Conservation (phyloP, 2,797 vertebrate species). For the Taenioides sp. region DNA sequence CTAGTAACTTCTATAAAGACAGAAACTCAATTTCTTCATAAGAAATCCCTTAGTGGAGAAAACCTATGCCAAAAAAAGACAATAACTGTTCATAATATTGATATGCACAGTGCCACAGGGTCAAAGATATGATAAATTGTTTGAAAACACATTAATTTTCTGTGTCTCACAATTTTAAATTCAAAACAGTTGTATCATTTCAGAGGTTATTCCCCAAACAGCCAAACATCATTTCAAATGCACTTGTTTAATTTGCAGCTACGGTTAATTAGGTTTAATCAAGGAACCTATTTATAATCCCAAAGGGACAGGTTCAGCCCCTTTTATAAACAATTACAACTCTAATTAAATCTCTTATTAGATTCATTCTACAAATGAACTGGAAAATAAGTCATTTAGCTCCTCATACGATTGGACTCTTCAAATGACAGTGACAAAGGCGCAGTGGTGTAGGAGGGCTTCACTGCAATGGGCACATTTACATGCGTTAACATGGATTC, state of each 20-base stretch:
- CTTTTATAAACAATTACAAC: neutral
- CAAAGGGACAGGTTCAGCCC: conserved; percentile 1
- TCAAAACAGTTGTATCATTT: neutral
- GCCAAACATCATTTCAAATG: neutral
- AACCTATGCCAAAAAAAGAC: too few relatives aligned
- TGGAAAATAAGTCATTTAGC: conserved; percentile 11
- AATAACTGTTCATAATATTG: too few relatives aligned
- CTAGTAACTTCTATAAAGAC: too few relatives aligned
- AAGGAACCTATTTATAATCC: neutral
- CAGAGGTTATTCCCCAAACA: neutral
- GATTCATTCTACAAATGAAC: conserved; percentile 9
- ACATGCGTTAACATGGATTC: too few relatives aligned
- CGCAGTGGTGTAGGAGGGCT: neutral
- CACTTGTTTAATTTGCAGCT: neutral
- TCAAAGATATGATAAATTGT: too few relatives aligned
- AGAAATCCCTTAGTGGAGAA: too few relatives aligned
- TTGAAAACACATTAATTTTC: neutral
- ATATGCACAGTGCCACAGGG: too few relatives aligned
- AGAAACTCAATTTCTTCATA: too few relatives aligned
- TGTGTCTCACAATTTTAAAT: neutral
- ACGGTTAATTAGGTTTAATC: conserved; percentile 11
- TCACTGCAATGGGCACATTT: neutral
- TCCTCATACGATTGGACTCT: neutral
- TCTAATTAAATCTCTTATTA: conserved; percentile 9
- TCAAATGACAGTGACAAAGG: neutral